Base-by-base conservation (phyloP, 2,113 vertebrate genomes). In the Leucoraja erinaceus region DNA sequence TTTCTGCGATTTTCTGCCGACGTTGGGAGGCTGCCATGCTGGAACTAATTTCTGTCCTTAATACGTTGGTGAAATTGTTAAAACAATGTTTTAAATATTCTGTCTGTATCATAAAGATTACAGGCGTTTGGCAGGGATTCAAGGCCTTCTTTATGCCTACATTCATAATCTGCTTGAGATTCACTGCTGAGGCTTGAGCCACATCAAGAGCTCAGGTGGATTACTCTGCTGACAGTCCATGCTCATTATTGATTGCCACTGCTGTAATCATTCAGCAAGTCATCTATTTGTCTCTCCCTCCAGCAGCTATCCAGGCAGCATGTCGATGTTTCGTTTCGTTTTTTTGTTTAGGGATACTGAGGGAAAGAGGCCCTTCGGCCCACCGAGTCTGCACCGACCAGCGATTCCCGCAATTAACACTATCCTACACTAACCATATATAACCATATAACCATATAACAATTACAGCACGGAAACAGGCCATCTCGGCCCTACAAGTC, bases 31-130 rank as follows among this genome's bases (percentile, higher is more conserved):
- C 83, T 63, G 83, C 59, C 83, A 18, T 2, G 28, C 16, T 14
- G 14, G 0, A 66, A 31, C n/a, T 63, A 4, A 31, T n/a, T 16
- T 47, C 59, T 16, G n/a, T 31, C 3, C 28, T 6, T 6, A 28
- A 18, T 77, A 33, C n/a, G 16, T 14, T 12, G 16, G 75, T 63
- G n/a, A 28, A 61, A 86, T 31, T n/a, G 31, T 31, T 18, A 9
- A 63, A 31, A 63, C 14, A n/a, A 22, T 9, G 79, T 5, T 3
- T 11, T 9, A 88, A 88, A 31, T 63, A 88, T 88, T 66, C 59
- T 31, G 28, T n/a, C 83, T 88, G 28, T 18, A 18, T 88, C 14
- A n/a, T n/a, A 88, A 63, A 63, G 83, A 88, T 88, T 88, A 88
- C 28, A 18, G n/a, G 31, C 59, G 5, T 63, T 66, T 88, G 83